Base-by-base conservation (phyloP, 2,113 vertebrate genomes). In the Zosterops lateralis region DNA sequence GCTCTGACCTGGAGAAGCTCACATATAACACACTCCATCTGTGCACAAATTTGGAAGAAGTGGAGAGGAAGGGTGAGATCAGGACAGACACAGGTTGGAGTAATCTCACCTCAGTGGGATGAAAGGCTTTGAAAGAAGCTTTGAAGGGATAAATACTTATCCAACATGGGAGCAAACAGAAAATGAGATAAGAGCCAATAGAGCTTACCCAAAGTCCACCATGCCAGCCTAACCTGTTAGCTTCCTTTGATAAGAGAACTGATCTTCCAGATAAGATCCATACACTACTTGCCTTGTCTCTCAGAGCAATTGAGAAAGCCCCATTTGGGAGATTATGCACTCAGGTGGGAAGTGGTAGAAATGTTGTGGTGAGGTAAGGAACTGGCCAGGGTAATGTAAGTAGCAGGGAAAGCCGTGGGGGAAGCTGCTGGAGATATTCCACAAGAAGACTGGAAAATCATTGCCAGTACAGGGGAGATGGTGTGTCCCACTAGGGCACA, bases 131-230 rank as follows among this genome's bases (percentile, higher is more conserved):
- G 36, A 72, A 86, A 80, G 44, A 77, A 92, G 81, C 86, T 95
- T 94, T 92, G 76, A 95, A 88, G 86, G 56, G 75, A 71, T 88
- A 44, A 90, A 28, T 53, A 77, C 53, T 88, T 67, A 64, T 31
- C 60, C 2, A 1, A 62, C 61, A 60, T 40, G 34, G 89, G 72
- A 93, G 45, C 68, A 90, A 90, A 89, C 4, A 86, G 48, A 81
- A 93, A 86, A 93, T 45, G 65, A 77, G 90, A 92, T 94, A 94
- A 87, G 72, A 83, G 44, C 50, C 89, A 92, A 32, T 14, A 74
- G 68, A 89, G 29, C 34, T 77, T 61, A 81, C 56, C 65, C 61
- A 47, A 80, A 89, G 53, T 25, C 4, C 3, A 64, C 79, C 10
- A 10, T 47, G 72, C 88, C 64, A 93, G 80, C 76, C 40, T 64